phyloP scores from a whole-genome alignment of 2,797 vertebrate species.

The Cyclopterus lumpus region DNA sequence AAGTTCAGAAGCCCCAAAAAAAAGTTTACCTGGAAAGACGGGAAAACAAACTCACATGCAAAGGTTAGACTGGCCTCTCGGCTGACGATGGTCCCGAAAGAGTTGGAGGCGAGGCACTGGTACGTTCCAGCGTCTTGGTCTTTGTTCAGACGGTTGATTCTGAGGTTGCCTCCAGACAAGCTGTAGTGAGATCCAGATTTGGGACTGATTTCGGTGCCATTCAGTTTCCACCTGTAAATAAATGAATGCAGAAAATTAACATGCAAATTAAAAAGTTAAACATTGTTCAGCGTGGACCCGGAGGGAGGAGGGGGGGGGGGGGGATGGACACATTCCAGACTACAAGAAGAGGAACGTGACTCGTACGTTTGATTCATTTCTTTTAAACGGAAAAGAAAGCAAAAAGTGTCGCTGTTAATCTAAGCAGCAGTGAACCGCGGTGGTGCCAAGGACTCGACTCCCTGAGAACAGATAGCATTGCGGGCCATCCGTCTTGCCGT shows the following conservation, averaged over 20 bases:
- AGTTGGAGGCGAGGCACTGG: constrained; percentile 95
- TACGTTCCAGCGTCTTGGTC: constrained; percentile 92
- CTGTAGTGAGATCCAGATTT: constrained; percentile 92
- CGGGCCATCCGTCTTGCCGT: constrained; percentile 80
- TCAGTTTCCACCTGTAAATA: constrained; percentile 92
- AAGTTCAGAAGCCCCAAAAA: constrained; percentile 23
- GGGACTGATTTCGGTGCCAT: constrained; percentile 88
- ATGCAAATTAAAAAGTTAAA: constrained; percentile 46
- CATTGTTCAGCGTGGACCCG: constrained; percentile 1
- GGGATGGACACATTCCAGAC: constrained; percentile 17
- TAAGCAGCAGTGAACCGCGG: constrained; percentile 65
- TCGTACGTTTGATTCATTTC: constrained; percentile 42
- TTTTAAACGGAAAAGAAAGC: constrained; percentile 34
- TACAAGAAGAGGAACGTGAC: constrained; percentile 13
- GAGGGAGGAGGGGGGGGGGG: too few relatives aligned
- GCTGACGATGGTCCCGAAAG: constrained; percentile 94
- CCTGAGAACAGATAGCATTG: constrained; percentile 71
- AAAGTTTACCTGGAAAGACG: constrained; percentile 31
- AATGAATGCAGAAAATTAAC: constrained; percentile 10
- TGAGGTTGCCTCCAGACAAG: constrained; percentile 91
- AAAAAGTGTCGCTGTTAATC: constrained; percentile 62
- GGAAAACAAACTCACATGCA: constrained; percentile 89
- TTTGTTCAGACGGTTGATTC: constrained; percentile 93
- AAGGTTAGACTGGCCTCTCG: constrained; percentile 94
- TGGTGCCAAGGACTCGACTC: constrained; percentile 71